Evolutionary conservation across 1,140 invertebrate species (phyloP), one percentile per base, ranked within the genome.

Genomic region (Drosophila setifemur): DNA sequence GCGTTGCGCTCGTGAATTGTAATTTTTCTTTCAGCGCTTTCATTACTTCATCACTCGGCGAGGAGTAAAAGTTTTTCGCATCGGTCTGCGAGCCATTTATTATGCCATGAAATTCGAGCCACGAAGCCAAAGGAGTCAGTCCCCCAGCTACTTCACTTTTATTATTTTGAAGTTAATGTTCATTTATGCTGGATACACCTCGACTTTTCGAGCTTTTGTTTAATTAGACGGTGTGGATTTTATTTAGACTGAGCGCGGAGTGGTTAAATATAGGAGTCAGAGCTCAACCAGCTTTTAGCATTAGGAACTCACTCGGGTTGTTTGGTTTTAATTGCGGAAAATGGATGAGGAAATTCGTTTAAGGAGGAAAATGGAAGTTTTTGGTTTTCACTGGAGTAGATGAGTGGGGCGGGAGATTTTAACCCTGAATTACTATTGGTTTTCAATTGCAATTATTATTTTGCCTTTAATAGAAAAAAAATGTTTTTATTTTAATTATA

Each of bases 111-210:
- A 85, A 86, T 78, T 79, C 60, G 60, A 75, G 74, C 53, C 73
- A 66, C 29, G 73, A 81, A n/a, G n/a, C n/a, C n/a, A 50, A 73
- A 64, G 58, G 73, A 69, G 68, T 76, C 54, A 69, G 33, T 57
- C 58, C 54, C 12, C 47, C 40, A 29, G 44, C 44, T 40, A 71
- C 53, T 70, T 85, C 57, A 64, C 57, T 85, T 83, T 85, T 85
- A 85, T 85, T 83, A 86, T 85, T 85, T 86, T 79, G 70, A 74
- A 85, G 79, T 85, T 85, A 85, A 85, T 85, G 79, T 85, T 85
- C 81, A 85, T 85, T 85, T 85, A 86, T 85, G 81, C 74, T 79
- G 81, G 79, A 75, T 85, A 85, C 79, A 85, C 74, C 54, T 85
- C 74, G 81, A 85, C 81, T 85, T 83, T 45, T 64, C 49, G 71